These are phyloP conservation scores for Brachyhypopomus occidentalis DNA, from an alignment of 2,113 vertebrate species.

Conservation along the genomic window DNA sequence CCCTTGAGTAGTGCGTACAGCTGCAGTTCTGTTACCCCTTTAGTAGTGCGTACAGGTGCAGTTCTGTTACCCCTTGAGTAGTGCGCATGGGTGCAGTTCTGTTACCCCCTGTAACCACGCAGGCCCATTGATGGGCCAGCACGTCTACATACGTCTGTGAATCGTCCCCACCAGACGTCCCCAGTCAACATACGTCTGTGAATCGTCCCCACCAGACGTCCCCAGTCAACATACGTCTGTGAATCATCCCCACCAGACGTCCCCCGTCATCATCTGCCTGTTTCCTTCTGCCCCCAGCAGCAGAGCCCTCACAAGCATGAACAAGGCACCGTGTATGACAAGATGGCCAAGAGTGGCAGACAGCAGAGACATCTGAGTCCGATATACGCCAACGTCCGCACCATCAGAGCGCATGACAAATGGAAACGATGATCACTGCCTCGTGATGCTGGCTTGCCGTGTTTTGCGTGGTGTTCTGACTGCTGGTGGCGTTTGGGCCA, in stretches of 20 bases:
- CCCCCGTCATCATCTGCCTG: constrained; percentile 21
- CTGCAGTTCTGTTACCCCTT: too few species aligned
- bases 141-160: too few species aligned
- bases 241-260: too few species aligned
- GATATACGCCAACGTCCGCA: constrained; percentile 70
- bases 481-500: not conserved
- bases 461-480: not conserved
- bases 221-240: too few species aligned
- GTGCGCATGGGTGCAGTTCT: too few species aligned
- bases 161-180: too few species aligned
- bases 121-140: too few species aligned
- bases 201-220: too few species aligned
- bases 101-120: too few species aligned
- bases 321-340: constrained; percentile 60
- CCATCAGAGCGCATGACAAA: constrained; percentile 43
- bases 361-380: constrained; percentile 54
- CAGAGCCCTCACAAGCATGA: constrained; percentile 61
- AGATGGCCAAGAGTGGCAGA: constrained; percentile 57
- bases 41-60: too few species aligned
- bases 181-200: constrained; percentile 16
- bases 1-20: too few species aligned
- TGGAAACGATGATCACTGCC: constrained; percentile 22
- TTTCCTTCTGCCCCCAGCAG: constrained; percentile 53
- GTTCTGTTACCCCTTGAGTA: too few species aligned
- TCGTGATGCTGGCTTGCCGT: not conserved